phyloP scores from a whole-genome alignment of 2,888 invertebrate genomes.

The Chalcosyrphus nemorum region DNA sequence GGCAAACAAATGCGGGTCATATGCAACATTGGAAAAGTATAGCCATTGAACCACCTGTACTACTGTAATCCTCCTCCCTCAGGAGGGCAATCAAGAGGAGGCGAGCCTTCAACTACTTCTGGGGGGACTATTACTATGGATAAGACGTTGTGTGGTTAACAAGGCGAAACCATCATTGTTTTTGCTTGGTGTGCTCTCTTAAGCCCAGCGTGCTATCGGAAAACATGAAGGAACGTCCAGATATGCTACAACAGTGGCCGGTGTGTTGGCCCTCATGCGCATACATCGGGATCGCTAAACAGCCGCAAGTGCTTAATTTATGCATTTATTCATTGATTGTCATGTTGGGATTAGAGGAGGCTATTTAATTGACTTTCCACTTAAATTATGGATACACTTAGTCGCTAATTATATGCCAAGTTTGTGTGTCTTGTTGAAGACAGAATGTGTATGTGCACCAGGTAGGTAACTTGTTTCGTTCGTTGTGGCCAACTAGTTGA shows the following conservation, averaged over 20 bases:
- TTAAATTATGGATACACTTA: slow-evolving; percentile 52
- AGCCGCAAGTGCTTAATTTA: slow-evolving; percentile 69
- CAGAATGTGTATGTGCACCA: slow-evolving; percentile 15
- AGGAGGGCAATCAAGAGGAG: slow-evolving; percentile 35
- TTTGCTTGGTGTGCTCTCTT: slow-evolving; percentile 34
- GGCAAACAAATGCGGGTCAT: slow-evolving; percentile 67
- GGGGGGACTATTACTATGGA: slow-evolving; percentile 9
- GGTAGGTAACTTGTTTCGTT: slow-evolving; percentile 30
- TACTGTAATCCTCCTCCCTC: not conserved
- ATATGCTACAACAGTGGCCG: slow-evolving; percentile 32
- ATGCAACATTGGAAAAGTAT: slow-evolving; percentile 40
- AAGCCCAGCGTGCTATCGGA: slow-evolving; percentile 54
- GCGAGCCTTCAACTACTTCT: slow-evolving; percentile 10
- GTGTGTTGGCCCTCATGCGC: slow-evolving; percentile 56
- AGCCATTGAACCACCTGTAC: slow-evolving; percentile 55
- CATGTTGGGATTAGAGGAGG: slow-evolving; percentile 71
- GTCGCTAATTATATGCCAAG: slow-evolving; percentile 57
- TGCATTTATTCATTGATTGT: slow-evolving; percentile 73
- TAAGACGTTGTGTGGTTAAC: slow-evolving; percentile 42
- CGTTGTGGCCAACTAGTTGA: slow-evolving; percentile 47
- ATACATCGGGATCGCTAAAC: slow-evolving; percentile 45
- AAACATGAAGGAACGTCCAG: slow-evolving; percentile 57
- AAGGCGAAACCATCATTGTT: slow-evolving; percentile 58
- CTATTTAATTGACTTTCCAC: slow-evolving; percentile 68
- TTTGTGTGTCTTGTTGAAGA: not conserved